These are phyloP conservation scores for Sterna hirundo DNA, from an alignment of 2,113 vertebrate species.

Conservation along the genomic window DNA sequence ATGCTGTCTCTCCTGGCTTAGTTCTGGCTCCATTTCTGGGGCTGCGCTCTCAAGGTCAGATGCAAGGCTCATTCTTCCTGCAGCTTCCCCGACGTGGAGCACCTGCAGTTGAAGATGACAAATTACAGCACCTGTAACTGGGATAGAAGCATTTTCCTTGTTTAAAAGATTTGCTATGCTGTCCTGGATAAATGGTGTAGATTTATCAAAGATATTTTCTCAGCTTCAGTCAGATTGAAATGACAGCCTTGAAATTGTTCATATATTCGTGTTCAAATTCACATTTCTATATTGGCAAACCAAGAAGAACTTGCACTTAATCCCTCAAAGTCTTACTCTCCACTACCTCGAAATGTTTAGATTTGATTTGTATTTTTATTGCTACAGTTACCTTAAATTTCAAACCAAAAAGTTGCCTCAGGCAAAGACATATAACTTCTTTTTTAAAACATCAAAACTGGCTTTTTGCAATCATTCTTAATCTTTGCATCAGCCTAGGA, in stretches of 20 bases:
- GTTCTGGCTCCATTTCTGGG: not conserved
- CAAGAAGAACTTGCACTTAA: not conserved
- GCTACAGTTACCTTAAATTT: not conserved
- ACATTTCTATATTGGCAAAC: not conserved
- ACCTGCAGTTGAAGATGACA: slow-evolving; percentile 40
- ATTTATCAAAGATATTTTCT: not conserved
- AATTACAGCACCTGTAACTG: not conserved
- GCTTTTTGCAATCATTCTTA: not conserved
- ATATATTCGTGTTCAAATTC: not conserved
- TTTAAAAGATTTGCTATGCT: not conserved
- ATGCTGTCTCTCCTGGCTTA: not conserved
- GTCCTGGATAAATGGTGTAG: not conserved
- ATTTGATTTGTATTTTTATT: not conserved
- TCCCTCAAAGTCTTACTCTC: not conserved
- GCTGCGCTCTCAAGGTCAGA: not conserved
- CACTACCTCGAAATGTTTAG: not conserved
- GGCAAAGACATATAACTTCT: not conserved
- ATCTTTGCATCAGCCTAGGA: not conserved
- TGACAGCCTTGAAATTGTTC: not conserved
- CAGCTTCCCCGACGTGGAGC: slow-evolving; percentile 47
- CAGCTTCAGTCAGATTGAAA: not conserved
- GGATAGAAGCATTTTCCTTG: not conserved
- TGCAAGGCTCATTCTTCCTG: not conserved
- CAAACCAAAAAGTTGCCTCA: not conserved
- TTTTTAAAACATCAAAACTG: not conserved